Evolutionary conservation across 1,140 invertebrate genomes (phyloP), one percentile per base, ranked within the genome.

Genomic region (Polypedilum vanderplanki): DNA sequence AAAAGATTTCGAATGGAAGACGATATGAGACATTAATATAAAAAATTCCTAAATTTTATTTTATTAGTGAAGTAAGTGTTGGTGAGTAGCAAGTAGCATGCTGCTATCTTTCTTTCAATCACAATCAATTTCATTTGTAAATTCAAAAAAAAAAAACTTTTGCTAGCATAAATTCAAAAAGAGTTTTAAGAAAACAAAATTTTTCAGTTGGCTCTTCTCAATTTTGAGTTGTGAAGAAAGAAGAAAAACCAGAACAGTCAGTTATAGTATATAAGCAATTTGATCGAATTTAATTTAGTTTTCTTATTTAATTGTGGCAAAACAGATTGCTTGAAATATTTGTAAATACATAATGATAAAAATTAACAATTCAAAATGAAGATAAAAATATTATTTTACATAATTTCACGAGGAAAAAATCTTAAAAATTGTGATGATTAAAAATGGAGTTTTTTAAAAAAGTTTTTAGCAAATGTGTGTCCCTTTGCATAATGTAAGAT

Each of bases 1-100:
- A 83, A 83, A 77, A 78, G 81, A 75, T 81, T 77, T 79, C 78
- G 78, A 33, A 77, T 78, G 77, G 76, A 78, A 20, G 78, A 78
- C 75, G 77, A 78, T 76, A 76, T 76, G 75, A 75, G 77, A 57
- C 77, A 78, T 46, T 77, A 77, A 70, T 75, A 33, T 64, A 57
- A 15, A 15, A 33, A 33, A 33, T 33, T 33, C 5, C 46, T 57
- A 57, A 57, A 57, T 57, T 57, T 57, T 57, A 57, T 57, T n/a
- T 57, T 12, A 57, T 4, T 57, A 57, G 46, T 33, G 15, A 57
- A 57, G 12, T 57, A 57, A 57, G 46, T n/a, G n/a, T 15, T 57
- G 24, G 24, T 33, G 24, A 33, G 24, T 33, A 33, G 24, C 24
- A 33, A 33, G 5, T 33, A 33, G 24, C 24, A 33, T 33, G 24